A percentile compares a stretch with the other conserved stretches of the same genome.
These are phyloP conservation scores for Amphipyra tragopoginis DNA, from an alignment of 2,888 invertebrate genomes.

Conservation along the genomic window DNA sequence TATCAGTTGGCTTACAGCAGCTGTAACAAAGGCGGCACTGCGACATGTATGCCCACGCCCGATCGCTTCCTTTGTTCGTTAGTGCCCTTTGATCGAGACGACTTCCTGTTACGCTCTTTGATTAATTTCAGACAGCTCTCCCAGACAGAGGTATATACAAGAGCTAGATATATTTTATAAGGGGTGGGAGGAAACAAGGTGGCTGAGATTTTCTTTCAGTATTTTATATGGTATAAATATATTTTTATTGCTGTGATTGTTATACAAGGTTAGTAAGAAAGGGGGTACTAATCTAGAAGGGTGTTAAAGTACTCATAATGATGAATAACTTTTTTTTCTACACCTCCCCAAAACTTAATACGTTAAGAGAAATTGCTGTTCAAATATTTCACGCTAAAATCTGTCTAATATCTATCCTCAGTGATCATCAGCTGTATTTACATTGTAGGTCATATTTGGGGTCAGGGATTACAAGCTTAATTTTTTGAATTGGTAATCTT, in stretches of 20 bases:
- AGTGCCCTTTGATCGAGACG: conserved; percentile 57
- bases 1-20: conserved; percentile 34
- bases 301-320: too few relatives aligned
- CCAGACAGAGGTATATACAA: conserved; percentile 46
- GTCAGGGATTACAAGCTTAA: too few relatives aligned
- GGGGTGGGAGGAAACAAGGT: conserved; percentile 8
- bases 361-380: too few relatives aligned
- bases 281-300: too few relatives aligned
- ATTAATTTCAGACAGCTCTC: conserved; percentile 57
- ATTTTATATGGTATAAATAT: conserved; percentile 1
- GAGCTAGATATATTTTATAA: conserved; percentile 39
- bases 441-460: too few relatives aligned
- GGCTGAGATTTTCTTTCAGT: conserved; percentile 22
- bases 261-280: too few relatives aligned
- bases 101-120: conserved; percentile 59
- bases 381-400: too few relatives aligned
- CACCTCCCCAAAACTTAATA: too few relatives aligned
- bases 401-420: too few relatives aligned
- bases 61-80: conserved; percentile 61
- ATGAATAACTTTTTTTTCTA: too few relatives aligned
- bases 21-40: conserved; percentile 34
- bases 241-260: background rate
- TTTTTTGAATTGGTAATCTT: too few relatives aligned
- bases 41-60: conserved; percentile 51
- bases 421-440: too few relatives aligned